phyloP scores from a whole-genome alignment of 1,140 invertebrate genomes.

The Megalonaias nervosa region DNA sequence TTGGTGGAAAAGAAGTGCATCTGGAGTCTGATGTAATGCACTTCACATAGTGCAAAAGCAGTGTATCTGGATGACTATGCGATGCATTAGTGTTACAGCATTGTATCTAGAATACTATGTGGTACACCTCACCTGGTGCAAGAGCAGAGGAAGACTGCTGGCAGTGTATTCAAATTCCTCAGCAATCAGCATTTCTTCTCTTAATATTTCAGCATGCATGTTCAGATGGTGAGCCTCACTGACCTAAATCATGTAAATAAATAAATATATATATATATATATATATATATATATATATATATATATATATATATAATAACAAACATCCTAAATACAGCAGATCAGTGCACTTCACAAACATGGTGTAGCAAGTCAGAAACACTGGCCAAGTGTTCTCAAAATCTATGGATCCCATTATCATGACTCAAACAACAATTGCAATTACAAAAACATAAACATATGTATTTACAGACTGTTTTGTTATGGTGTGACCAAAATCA shows the following conservation, averaged over 20 bases:
- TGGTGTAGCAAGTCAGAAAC: neutral
- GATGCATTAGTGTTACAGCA: neutral
- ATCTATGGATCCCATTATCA: too few species aligned
- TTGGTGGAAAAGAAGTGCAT: too few species aligned
- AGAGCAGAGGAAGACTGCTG: conserved; percentile 64
- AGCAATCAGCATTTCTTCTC: conserved; percentile 59
- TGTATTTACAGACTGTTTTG: too few species aligned
- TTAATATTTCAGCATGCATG: conserved; percentile 68
- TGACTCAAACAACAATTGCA: too few species aligned
- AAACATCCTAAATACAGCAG: neutral
- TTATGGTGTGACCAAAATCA: too few species aligned
- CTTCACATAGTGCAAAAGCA: too few species aligned
- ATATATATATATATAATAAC: neutral
- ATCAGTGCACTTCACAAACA: neutral
- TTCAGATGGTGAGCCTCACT: conserved; percentile 65
- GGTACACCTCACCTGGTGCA: conserved; percentile 63
- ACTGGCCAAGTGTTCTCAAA: too few species aligned
- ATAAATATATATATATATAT: neutral
- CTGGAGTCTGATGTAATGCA: too few species aligned
- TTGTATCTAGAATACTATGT: neutral
- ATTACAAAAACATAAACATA: too few species aligned
- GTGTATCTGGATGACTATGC: too few species aligned
- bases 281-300: neutral
- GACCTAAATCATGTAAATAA: conserved; percentile 49
- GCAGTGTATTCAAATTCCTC: conserved; percentile 63